Conservation (phyloP, 2,113 vertebrate species). For the Jacana jacana region DNA sequence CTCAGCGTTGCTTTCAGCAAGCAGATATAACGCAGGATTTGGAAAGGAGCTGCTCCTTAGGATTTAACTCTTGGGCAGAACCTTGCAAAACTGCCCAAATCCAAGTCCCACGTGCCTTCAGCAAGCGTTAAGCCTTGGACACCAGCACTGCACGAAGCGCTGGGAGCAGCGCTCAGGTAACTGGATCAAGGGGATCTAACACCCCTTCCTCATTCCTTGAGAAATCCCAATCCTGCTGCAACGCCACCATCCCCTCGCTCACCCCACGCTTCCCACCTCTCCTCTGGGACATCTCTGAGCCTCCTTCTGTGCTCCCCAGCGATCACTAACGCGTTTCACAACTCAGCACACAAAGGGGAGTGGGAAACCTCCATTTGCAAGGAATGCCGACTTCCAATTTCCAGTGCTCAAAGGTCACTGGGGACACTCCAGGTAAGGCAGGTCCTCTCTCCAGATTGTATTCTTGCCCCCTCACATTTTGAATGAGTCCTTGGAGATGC, state of each 20-base stretch:
- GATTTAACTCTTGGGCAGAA: not conserved
- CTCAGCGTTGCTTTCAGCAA: not conserved
- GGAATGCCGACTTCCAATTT: not conserved
- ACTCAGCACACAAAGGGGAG: not conserved
- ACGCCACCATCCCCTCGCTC: not conserved
- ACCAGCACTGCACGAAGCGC: not conserved
- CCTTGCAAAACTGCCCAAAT: not conserved
- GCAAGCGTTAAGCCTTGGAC: not conserved
- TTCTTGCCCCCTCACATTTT: not conserved
- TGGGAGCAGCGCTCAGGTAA: rapidly evolving
- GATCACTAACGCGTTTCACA: not conserved
- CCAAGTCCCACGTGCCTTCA: not conserved
- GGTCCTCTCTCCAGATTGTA: not conserved
- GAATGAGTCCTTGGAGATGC: not conserved
- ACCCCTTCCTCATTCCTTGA: not conserved
- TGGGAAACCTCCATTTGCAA: not conserved
- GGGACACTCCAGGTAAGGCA: not conserved
- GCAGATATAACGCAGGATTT: not conserved
- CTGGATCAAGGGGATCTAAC: not conserved
- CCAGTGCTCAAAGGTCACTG: not conserved
- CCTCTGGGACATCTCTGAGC: not conserved
- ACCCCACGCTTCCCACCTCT: not conserved
- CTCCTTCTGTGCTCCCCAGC: not conserved
- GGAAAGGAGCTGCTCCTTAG: not conserved
- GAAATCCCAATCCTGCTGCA: not conserved